phyloP scores from a whole-genome alignment of 2,888 invertebrate genomes.

The Phortica okadai region DNA sequence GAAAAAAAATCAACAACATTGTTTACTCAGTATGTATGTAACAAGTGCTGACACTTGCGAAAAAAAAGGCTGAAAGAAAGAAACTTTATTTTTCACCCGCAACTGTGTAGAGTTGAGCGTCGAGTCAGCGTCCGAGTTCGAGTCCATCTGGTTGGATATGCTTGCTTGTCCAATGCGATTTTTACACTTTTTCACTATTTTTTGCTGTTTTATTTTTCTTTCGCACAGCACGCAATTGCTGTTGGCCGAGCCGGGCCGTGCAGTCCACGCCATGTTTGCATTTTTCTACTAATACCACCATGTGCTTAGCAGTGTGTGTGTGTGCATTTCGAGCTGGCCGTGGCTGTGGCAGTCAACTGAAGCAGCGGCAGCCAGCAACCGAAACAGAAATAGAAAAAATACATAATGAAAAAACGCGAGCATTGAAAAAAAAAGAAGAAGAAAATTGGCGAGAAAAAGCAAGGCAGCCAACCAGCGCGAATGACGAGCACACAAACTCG shows the following conservation, averaged over 20 bases:
- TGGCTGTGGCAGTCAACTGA: too few relatives aligned
- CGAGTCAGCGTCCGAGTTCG: too few relatives aligned
- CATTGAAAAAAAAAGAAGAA: too few relatives aligned
- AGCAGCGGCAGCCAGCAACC: too few relatives aligned
- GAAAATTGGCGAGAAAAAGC: too few relatives aligned
- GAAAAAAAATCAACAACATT: background rate
- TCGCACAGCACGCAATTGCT: background rate
- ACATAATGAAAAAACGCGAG: too few relatives aligned
- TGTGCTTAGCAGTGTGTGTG: background rate
- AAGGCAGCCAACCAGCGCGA: too few relatives aligned
- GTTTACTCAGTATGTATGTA: background rate
- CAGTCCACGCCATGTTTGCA: slow-evolving; percentile 33
- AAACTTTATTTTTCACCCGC: background rate
- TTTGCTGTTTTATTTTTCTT: background rate
- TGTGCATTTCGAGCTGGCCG: background rate
- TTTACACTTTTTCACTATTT: background rate
- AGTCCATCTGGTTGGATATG: background rate
- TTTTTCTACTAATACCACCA: background rate
- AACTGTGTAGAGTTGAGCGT: background rate
- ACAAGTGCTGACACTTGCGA: background rate
- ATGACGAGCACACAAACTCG: too few relatives aligned
- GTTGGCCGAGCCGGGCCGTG: slow-evolving; percentile 28
- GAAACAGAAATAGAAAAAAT: too few relatives aligned
- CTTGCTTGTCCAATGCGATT: background rate
- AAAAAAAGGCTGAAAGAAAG: background rate